phyloP scores from a whole-genome alignment of 2,797 vertebrate species.

The Clarias fuscus region DNA sequence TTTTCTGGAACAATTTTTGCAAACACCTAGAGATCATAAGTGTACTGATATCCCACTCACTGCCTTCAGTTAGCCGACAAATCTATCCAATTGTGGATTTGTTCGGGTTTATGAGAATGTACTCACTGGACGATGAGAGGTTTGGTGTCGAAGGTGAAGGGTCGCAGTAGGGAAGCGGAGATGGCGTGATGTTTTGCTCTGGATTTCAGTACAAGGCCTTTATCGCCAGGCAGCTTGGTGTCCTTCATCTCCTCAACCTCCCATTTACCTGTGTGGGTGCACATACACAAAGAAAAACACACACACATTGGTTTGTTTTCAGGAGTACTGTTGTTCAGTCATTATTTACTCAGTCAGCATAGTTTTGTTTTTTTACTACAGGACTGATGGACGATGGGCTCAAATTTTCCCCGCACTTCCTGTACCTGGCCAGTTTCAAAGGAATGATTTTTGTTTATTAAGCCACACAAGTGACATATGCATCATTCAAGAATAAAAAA shows the following conservation, averaged over 20 bases:
- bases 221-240: slow-evolving; percentile 89
- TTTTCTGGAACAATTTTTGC: background rate
- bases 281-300: slow-evolving; percentile 11
- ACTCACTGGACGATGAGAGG: slow-evolving; percentile 95
- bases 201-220: slow-evolving; percentile 91
- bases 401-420: too few relatives aligned
- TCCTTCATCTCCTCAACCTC: slow-evolving; percentile 94
- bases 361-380: background rate
- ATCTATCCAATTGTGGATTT: too few relatives aligned
- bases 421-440: too few relatives aligned
- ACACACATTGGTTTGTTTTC: background rate
- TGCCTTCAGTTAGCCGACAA: background rate
- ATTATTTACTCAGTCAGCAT: background rate
- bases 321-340: background rate
- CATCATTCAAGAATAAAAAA: too few relatives aligned
- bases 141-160: slow-evolving; percentile 88
- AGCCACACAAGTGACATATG: too few relatives aligned
- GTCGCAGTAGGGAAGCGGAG: slow-evolving; percentile 84
- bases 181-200: slow-evolving; percentile 97
- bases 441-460: too few relatives aligned
- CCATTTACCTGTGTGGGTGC: slow-evolving; percentile 84
- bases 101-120: background rate
- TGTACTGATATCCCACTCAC: too few relatives aligned
- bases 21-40: background rate
- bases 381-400: background rate